phyloP scores from a whole-genome alignment of 2,888 invertebrate species.

The Polydrusus cervinus region DNA sequence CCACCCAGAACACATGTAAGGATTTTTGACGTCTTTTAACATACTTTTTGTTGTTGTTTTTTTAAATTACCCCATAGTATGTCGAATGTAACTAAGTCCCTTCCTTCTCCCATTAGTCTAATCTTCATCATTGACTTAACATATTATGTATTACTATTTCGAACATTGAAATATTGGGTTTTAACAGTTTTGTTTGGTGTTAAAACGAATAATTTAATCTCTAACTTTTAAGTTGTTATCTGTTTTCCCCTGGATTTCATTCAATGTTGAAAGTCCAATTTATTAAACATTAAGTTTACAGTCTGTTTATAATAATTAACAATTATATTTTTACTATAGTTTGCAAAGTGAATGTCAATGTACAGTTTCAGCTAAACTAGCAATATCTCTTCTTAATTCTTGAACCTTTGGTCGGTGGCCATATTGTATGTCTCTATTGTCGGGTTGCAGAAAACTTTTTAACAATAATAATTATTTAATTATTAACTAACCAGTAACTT shows the following conservation, averaged over 20 bases:
- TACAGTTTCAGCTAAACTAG: too few relatives aligned
- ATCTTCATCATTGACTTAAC: constrained; percentile 10
- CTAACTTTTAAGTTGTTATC: constrained; percentile 1
- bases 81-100: constrained; percentile 1
- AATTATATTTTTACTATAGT: neutral
- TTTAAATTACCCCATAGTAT: constrained; percentile 23
- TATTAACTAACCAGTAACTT: too few relatives aligned
- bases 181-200: constrained; percentile 17
- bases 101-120: neutral
- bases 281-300: neutral
- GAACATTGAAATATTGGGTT: neutral
- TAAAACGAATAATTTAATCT: neutral
- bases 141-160: neutral
- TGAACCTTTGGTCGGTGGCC: too few relatives aligned
- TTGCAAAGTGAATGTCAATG: too few relatives aligned
- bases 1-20: constrained; percentile 99
- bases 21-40: constrained; percentile 54
- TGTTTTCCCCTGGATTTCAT: neutral
- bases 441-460: too few relatives aligned
- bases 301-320: neutral
- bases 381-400: too few relatives aligned
- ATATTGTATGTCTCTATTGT: too few relatives aligned
- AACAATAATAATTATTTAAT: too few relatives aligned
- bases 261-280: neutral
- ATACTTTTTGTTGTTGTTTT: constrained; percentile 57